Evolutionary conservation across 2,888 invertebrate species (phyloP).

Genomic region (Erpobdella octoculata): DNA sequence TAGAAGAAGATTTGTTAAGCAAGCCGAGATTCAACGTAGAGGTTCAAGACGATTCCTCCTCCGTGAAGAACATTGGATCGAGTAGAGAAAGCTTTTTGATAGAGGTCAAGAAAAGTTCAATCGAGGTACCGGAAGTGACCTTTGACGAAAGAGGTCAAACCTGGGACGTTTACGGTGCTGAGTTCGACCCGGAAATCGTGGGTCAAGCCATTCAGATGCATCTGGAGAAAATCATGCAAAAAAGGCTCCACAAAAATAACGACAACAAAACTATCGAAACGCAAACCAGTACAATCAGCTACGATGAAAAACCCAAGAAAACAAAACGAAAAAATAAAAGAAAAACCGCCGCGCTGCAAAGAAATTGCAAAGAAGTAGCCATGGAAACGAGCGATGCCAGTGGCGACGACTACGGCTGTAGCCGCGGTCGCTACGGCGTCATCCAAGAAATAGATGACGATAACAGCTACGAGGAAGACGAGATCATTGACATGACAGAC

Average conservation of each 20-base stretch:
- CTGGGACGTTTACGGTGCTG: conserved; percentile 41
- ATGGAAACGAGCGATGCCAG: not conserved
- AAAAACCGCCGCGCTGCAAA: not conserved
- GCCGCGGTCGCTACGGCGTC: not conserved
- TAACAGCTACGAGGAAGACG: not conserved
- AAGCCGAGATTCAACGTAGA: too few relatives aligned
- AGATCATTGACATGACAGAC: not conserved
- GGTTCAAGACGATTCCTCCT: not conserved
- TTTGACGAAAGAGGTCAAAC: conserved; percentile 40
- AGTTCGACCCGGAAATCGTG: conserved; percentile 40
- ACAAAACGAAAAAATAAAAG: not conserved
- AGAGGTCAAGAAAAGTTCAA: not conserved
- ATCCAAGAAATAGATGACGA: not conserved
- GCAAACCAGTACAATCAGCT: not conserved
- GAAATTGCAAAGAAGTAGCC: not conserved
- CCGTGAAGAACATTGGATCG: not conserved
- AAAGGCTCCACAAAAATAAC: conserved; percentile 7
- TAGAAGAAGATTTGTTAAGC: too few relatives aligned
- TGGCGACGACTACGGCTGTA: not conserved
- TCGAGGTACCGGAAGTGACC: conserved; percentile 35
- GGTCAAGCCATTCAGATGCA: conserved; percentile 39
- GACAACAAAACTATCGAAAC: not conserved
- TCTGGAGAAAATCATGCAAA: conserved; percentile 35
- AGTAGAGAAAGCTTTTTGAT: not conserved
- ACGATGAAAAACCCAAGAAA: not conserved